These are phyloP conservation scores for Latrodectus hesperus DNA, from an alignment of 2,888 invertebrate species.

Conservation along the genomic window DNA sequence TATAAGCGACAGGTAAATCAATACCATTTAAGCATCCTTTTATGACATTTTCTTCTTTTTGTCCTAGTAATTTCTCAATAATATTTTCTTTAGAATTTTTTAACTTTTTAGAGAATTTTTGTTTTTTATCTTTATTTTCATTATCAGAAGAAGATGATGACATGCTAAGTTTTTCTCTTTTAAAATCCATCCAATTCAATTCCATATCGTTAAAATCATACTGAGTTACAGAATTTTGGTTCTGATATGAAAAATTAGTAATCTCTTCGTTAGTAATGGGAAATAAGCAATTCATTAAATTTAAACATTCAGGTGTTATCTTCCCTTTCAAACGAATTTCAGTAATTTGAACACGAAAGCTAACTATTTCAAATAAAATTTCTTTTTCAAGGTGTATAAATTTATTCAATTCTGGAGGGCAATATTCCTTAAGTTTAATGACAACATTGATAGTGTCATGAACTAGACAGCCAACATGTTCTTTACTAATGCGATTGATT, in stretches of 20 bases:
- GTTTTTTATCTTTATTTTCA: too few species aligned
- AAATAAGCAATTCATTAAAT: slow-evolving; percentile 26
- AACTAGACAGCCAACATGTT: slow-evolving; percentile 46
- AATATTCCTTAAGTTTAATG: background rate
- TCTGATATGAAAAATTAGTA: background rate
- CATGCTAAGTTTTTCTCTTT: background rate
- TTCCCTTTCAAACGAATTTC: slow-evolving; percentile 28
- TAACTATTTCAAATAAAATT: slow-evolving; percentile 47
- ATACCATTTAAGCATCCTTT: background rate
- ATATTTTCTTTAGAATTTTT: background rate
- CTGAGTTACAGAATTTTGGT: background rate
- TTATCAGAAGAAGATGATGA: too few species aligned
- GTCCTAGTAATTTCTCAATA: background rate
- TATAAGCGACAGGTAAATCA: too few species aligned
- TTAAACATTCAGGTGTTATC: slow-evolving; percentile 29
- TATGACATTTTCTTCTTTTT: background rate
- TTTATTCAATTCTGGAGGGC: background rate
- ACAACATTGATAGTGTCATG: slow-evolving; percentile 33
- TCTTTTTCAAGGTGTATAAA: slow-evolving; percentile 15
- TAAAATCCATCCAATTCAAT: background rate
- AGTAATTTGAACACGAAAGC: slow-evolving; percentile 3
- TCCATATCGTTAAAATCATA: background rate
- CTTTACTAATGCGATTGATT: slow-evolving; percentile 42
- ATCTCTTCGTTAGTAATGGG: background rate
- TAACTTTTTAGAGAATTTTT: too few species aligned